Evolutionary conservation across 2,113 vertebrate species (phyloP).

Genomic region (Lepus timidus): DNA sequence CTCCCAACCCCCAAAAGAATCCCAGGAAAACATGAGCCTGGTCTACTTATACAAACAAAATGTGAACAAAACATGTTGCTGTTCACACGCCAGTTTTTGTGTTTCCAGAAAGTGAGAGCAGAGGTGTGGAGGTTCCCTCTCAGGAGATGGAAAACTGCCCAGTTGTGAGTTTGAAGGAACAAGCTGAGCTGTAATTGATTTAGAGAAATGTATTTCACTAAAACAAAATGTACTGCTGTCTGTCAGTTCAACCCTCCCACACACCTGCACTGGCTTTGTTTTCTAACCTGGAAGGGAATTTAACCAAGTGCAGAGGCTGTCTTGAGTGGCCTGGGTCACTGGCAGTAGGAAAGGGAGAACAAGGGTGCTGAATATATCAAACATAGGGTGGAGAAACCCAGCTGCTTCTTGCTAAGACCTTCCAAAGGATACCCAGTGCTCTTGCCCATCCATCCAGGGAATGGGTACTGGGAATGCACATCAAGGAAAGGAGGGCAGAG

Average conservation of each 20-base stretch:
- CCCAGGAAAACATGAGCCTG: conserved; percentile 64
- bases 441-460: background rate
- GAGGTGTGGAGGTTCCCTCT: background rate
- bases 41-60: conserved; percentile 71
- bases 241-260: conserved; percentile 74
- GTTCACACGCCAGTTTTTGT: background rate
- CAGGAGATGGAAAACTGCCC: background rate
- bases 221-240: conserved; percentile 74
- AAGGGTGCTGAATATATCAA: conserved; percentile 62
- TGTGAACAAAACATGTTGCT: background rate
- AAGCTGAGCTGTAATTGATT: background rate
- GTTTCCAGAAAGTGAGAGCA: conserved; percentile 62
- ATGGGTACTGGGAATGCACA: background rate
- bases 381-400: conserved; percentile 44
- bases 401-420: background rate
- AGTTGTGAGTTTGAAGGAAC: conserved; percentile 72
- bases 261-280: background rate
- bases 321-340: conserved; percentile 80
- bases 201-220: conserved; percentile 59
- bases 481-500: background rate
- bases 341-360: conserved; percentile 70
- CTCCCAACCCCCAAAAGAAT: background rate
- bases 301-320: conserved; percentile 6
- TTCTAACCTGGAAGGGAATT: conserved; percentile 6
- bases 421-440: background rate